Evolutionary conservation across 2,797 vertebrate genomes (phyloP).

Genomic region (Champsocephalus esox): DNA sequence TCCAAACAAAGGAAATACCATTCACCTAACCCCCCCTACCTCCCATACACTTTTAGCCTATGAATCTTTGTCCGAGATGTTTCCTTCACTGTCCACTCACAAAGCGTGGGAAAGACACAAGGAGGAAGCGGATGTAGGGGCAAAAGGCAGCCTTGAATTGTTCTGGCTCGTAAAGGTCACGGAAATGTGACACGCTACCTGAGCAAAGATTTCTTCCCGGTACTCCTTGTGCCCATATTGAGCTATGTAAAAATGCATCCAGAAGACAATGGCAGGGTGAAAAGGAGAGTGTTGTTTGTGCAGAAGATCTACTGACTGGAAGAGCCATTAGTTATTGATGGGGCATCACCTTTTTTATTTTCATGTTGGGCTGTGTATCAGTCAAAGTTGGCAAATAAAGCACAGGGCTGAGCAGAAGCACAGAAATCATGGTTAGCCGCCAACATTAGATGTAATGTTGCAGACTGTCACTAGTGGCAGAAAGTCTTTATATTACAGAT

Average conservation of each 20-base stretch:
- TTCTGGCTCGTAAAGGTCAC: conserved; percentile 86
- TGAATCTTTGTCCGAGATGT: conserved; percentile 80
- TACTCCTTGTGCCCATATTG: conserved; percentile 65
- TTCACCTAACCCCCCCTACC: conserved; percentile 37
- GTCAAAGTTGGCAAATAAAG: conserved; percentile 6
- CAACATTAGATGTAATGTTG: conserved; percentile 1
- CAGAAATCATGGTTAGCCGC: not conserved
- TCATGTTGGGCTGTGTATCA: conserved; percentile 8
- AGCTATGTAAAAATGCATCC: conserved; percentile 60
- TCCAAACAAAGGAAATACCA: conserved; percentile 84
- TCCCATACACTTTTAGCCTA: conserved; percentile 52
- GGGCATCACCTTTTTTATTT: conserved; percentile 12
- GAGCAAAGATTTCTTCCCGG: conserved; percentile 80
- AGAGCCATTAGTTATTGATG: conserved; percentile 64
- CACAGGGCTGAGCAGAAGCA: not conserved
- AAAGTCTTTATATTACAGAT: not conserved
- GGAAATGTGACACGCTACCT: conserved; percentile 86
- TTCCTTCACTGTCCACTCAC: conserved; percentile 86
- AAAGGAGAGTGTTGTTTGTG: conserved; percentile 69
- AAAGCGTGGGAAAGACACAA: conserved; percentile 88
- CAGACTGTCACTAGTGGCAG: not conserved
- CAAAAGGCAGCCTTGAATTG: conserved; percentile 88
- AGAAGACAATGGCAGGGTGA: conserved; percentile 73
- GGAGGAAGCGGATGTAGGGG: conserved; percentile 85
- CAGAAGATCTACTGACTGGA: conserved; percentile 58